phyloP scores from a whole-genome alignment of 53 echinoderm and acorn worm genomes.

The Henricia sp. region DNA sequence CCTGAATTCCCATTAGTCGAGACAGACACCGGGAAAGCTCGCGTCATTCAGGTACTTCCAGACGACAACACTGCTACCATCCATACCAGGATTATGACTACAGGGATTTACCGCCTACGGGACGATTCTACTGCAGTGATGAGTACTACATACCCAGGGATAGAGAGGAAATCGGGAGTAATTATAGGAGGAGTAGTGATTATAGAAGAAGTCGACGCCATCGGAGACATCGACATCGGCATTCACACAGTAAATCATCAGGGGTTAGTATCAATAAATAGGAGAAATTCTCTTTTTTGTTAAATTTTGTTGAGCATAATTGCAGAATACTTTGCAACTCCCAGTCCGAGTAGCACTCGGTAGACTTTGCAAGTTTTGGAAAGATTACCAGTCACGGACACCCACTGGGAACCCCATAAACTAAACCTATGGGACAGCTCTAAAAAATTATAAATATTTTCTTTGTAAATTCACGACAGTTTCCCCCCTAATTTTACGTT shows the following conservation, averaged over 20 bases:
- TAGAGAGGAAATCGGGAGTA: conserved; percentile 48
- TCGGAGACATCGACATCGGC: conserved; percentile 55
- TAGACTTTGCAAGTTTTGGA: no score
- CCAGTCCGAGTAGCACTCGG: no score
- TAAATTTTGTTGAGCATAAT: no score
- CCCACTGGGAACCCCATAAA: no score
- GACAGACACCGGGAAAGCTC: conserved; percentile 21
- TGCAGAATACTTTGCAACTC: no score
- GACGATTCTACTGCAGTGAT: conserved; percentile 25
- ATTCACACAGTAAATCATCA: conserved; percentile 47
- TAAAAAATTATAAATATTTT: no score
- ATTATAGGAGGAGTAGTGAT: conserved; percentile 43
- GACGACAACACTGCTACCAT: conserved; percentile 58
- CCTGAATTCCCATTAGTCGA: conserved; percentile 24
- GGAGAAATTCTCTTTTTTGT: no score
- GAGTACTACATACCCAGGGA: conserved; percentile 64
- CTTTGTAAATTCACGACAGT: no score
- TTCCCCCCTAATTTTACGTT: no score
- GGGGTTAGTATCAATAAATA: conserved; percentile 57
- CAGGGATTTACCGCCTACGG: conserved; percentile 50
- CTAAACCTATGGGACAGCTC: no score
- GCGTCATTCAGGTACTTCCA: neutral
- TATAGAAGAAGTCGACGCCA: conserved; percentile 53
- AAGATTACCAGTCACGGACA: no score
- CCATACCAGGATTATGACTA: conserved; percentile 56